Conservation (phyloP, 2,113 vertebrate species). For the Oreochromis aureus region DNA sequence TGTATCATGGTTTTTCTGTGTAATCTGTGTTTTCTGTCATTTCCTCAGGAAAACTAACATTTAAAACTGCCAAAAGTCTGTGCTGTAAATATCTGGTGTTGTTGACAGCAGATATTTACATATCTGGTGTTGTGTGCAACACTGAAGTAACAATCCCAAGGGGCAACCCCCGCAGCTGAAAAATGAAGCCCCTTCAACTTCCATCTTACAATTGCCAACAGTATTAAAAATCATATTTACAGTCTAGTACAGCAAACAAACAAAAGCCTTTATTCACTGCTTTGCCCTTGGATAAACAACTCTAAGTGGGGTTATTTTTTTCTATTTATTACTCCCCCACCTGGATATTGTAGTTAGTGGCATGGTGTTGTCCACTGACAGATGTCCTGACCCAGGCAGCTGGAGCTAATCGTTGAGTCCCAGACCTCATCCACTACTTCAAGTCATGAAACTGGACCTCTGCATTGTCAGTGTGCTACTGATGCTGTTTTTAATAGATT, state of each 20-base stretch:
- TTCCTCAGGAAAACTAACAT: not conserved
- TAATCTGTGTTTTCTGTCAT: not conserved
- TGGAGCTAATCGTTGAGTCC: fast-evolving
- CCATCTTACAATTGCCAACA: not conserved
- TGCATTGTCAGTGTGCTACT: not conserved
- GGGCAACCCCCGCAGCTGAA: not conserved
- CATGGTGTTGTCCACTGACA: not conserved
- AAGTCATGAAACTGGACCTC: not conserved
- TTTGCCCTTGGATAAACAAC: fast-evolving
- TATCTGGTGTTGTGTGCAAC: not conserved
- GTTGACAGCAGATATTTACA: not conserved
- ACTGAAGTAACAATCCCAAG: not conserved
- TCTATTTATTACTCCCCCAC: not conserved
- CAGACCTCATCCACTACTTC: not conserved
- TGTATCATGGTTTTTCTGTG: not conserved
- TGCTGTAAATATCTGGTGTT: not conserved
- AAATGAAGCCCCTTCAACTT: not conserved
- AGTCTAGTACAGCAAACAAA: not conserved
- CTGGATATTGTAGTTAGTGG: not conserved
- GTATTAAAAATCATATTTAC: not conserved
- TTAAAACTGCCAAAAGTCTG: not conserved
- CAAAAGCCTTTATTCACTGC: not conserved
- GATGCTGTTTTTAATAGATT: not conserved
- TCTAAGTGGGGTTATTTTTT: not conserved
- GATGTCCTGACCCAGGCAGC: not conserved